Evolutionary conservation across 2,113 vertebrate genomes (phyloP).

Genomic region (Sphaerodactylus townsendi): DNA sequence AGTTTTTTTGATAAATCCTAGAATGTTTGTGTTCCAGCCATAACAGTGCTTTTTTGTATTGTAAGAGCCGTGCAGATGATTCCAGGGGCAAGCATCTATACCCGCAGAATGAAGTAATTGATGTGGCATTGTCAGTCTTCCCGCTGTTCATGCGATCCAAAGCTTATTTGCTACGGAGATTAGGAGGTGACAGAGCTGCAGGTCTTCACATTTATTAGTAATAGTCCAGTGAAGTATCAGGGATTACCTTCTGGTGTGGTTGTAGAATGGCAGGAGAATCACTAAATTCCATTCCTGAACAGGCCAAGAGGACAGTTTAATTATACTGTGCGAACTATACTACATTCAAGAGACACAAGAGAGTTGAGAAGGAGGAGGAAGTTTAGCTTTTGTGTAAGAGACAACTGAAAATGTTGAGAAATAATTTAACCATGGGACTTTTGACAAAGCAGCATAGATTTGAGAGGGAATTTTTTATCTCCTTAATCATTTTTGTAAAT

Average conservation of each 20-base stretch:
- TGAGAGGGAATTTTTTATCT: neutral
- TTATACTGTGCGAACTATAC: neutral
- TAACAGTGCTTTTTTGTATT: neutral
- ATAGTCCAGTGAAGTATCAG: neutral
- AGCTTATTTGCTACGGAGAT: too few species aligned
- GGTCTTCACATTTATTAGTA: neutral
- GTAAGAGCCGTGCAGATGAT: neutral
- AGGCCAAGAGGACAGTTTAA: neutral
- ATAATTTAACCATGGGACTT: too few species aligned
- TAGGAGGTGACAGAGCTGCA: neutral
- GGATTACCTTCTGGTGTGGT: neutral
- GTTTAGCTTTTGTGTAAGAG: neutral
- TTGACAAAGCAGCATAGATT: too few species aligned
- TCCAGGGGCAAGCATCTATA: neutral
- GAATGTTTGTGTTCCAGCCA: neutral
- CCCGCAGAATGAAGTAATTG: neutral
- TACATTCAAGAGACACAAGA: neutral
- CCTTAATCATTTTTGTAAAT: neutral
- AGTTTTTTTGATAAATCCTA: neutral
- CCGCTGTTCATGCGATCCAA: neutral
- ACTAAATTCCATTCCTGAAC: neutral
- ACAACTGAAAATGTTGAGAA: neutral
- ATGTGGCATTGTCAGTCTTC: neutral
- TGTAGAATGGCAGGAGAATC: neutral
- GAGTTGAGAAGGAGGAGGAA: neutral